Conservation (phyloP, 2,113 vertebrate genomes). For the Microcebus ravelobensis region DNA sequence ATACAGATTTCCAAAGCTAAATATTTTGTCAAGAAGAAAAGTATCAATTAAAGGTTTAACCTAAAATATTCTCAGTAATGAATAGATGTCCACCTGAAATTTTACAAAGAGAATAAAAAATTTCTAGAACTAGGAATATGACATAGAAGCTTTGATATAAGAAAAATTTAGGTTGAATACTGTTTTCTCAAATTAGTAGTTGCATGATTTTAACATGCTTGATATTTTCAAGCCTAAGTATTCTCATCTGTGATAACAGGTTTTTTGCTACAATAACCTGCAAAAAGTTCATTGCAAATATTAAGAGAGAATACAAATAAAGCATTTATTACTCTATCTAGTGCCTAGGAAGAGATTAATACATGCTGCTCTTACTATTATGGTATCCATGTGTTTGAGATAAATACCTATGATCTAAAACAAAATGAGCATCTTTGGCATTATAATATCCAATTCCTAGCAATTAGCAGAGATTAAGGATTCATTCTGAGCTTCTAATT, state of each 20-base stretch:
- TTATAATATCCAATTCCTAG: slow-evolving; percentile 11
- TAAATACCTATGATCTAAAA: background rate
- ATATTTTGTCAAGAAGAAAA: background rate
- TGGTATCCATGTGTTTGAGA: background rate
- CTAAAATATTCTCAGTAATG: background rate
- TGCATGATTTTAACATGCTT: background rate
- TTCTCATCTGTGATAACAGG: background rate
- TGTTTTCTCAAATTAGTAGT: background rate
- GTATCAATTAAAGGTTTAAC: background rate
- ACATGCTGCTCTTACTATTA: background rate
- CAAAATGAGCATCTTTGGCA: slow-evolving; percentile 3
- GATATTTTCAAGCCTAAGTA: background rate
- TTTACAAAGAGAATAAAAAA: background rate
- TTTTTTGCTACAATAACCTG: background rate
- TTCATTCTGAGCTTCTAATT: background rate
- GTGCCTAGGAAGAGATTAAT: too few relatives aligned
- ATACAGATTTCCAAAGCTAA: background rate
- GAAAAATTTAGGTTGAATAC: background rate
- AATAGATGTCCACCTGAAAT: background rate
- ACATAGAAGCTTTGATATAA: background rate
- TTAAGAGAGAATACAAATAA: background rate
- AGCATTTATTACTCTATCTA: background rate
- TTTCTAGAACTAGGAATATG: background rate
- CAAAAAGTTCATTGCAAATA: background rate
- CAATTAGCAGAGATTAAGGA: slow-evolving; percentile 54